Base-by-base conservation (phyloP, 2,113 vertebrate genomes). In the Ptilonorhynchus violaceus region DNA sequence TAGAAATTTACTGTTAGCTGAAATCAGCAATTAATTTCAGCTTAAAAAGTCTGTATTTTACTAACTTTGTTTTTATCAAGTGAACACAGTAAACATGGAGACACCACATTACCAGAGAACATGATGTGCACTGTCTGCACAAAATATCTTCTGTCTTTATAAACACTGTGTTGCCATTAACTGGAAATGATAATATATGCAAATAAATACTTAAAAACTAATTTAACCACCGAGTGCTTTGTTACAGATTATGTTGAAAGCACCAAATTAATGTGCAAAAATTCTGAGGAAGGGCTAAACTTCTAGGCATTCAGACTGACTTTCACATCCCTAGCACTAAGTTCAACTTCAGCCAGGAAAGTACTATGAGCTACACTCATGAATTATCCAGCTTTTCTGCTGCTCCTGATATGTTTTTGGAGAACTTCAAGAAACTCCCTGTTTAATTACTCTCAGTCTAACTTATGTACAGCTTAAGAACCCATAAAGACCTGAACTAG, bases 41-140 rank as follows among this genome's bases (percentile, higher is more conserved):
- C 49, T 59, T 46, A 53, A 87, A 81, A 84, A 86, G 15, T 11
- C 60, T 35, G 8, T 33, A 53, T 83, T 88, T 73, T 58, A 79
- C 13, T 7, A 14, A 11, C 9, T 31, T 64, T 52, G 5, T n/a
- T 67, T 63, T 42, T 41, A 66, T 15, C 30, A 52, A 75, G 90
- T 22, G 7, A 55, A 89, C 8, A 42, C 1, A 3, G 42, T 59
- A 74, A 63, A 81, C 13, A 46, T 6, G 12, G 8, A 75, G 11
- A 78, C 84, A 35, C 0, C 2, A 8, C 0, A 0, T 63, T 6
- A 72, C 15, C 15, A 10, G 12, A 91, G 37, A 79, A 58, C 27
- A 10, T 44, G 15, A 33, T 4, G 0, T 11, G 7, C 17, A 49
- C 3, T 10, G 11, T 39, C 39, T 84, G 18, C 21, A 31, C 37